Percentiles rank a stretch among this genome's conserved stretches.
These are phyloP conservation scores for Lates calcarifer DNA, from an alignment of 2,113 vertebrate species.

Conservation along the genomic window DNA sequence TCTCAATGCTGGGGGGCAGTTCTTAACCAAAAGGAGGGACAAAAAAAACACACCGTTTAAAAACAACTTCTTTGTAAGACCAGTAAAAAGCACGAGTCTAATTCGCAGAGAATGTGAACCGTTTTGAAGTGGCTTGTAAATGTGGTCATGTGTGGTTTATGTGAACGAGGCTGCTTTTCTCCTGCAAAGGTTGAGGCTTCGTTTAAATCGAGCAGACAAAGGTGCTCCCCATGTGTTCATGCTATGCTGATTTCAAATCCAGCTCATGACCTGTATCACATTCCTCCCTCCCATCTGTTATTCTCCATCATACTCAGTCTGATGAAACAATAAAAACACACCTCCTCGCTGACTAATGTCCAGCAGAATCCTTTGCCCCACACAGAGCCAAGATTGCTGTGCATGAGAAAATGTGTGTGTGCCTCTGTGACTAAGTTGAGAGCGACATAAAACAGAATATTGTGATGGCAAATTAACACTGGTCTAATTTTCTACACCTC, in stretches of 20 bases:
- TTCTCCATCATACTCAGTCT: background rate
- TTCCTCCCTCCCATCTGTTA: constrained; percentile 17
- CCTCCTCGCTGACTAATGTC: constrained; percentile 23
- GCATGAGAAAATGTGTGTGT: background rate
- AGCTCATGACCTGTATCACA: constrained; percentile 11
- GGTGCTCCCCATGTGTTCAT: constrained; percentile 13
- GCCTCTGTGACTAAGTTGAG: constrained; percentile 11
- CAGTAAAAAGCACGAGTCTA: constrained; percentile 37
- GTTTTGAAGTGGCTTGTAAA: constrained; percentile 70
- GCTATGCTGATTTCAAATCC: constrained; percentile 30
- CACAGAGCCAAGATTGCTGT: background rate
- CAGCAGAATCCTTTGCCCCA: background rate
- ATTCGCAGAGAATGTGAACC: constrained; percentile 46
- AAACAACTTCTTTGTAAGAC: constrained; percentile 42
- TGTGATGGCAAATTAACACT: constrained; percentile 50
- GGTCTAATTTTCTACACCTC: constrained; percentile 39
- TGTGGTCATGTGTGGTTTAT: constrained; percentile 66
- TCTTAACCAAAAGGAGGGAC: constrained; percentile 6
- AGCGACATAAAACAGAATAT: constrained; percentile 62
- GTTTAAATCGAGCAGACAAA: constrained; percentile 26
- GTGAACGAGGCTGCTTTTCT: constrained; percentile 36
- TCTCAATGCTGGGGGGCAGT: constrained; percentile 25
- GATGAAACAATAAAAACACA: constrained; percentile 43
- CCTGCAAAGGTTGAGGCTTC: constrained; percentile 28
- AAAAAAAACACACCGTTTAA: constrained; percentile 12